Conservation (phyloP, 2,888 invertebrate species). For the Macropis europaea region DNA sequence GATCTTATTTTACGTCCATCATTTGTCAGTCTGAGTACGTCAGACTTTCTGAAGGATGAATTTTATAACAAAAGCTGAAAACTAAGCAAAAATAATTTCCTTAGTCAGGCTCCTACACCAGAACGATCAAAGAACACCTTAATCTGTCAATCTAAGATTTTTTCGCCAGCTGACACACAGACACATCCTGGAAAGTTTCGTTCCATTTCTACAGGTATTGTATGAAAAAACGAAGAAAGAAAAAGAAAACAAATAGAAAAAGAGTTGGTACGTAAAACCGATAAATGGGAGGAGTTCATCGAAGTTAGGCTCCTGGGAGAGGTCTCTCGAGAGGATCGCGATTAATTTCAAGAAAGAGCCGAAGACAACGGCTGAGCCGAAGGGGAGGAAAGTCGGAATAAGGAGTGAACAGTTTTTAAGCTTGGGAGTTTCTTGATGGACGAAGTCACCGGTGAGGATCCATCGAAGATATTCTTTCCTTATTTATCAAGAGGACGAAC, state of each 20-base stretch:
- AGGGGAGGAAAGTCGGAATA: neutral
- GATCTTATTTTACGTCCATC: too few relatives aligned
- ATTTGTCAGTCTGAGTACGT: too few relatives aligned
- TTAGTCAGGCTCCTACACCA: too few relatives aligned
- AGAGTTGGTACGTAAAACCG: constrained; percentile 26
- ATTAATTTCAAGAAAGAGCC: constrained; percentile 45
- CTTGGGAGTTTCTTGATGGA: constrained; percentile 9
- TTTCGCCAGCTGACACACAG: neutral
- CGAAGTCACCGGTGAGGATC: constrained; percentile 2
- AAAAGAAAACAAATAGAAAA: neutral
- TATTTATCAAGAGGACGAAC: constrained; percentile 6
- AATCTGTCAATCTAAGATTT: neutral
- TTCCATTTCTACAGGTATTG: neutral
- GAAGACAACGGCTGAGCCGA: constrained; percentile 31
- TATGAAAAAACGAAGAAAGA: neutral
- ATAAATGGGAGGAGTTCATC: constrained; percentile 30
- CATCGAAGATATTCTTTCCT: constrained; percentile 17
- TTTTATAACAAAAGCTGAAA: too few relatives aligned
- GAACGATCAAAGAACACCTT: neutral
- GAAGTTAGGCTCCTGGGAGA: constrained; percentile 21
- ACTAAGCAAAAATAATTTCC: too few relatives aligned
- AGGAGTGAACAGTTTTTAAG: constrained; percentile 32
- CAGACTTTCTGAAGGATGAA: too few relatives aligned
- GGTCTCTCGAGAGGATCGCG: constrained; percentile 28
- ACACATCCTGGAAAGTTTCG: neutral